Conservation (phyloP, 2,113 vertebrate species). For the Hemiprocne comata region DNA sequence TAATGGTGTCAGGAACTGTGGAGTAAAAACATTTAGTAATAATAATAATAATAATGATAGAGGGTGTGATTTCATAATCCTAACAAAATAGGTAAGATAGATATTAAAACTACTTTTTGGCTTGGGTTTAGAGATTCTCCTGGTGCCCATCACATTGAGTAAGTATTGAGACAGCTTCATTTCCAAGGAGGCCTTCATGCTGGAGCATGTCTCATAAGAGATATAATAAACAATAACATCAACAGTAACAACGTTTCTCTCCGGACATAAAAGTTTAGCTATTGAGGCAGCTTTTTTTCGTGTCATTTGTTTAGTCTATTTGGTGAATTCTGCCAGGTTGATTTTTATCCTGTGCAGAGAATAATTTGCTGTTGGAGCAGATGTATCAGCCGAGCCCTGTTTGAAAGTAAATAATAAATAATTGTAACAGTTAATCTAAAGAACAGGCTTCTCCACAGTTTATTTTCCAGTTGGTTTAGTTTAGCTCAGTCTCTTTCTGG, state of each 20-base stretch:
- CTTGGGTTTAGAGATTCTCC: background rate
- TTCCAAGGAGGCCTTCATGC: background rate
- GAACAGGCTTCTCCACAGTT: background rate
- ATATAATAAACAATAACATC: background rate
- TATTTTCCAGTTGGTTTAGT: background rate
- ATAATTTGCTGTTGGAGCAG: background rate
- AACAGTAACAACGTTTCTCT: background rate
- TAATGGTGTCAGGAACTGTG: background rate
- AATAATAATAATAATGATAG: background rate
- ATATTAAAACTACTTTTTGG: background rate
- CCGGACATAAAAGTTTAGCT: background rate
- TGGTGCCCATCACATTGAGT: background rate
- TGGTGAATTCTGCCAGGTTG: background rate
- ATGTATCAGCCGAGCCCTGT: background rate
- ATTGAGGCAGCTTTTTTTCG: background rate
- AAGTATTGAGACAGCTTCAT: background rate
- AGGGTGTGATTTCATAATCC: slow-evolving; percentile 20
- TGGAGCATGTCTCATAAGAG: background rate
- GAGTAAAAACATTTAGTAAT: slow-evolving; percentile 15
- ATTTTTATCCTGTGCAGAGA: background rate
- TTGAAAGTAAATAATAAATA: slow-evolving; percentile 24
- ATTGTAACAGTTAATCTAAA: slow-evolving; percentile 6
- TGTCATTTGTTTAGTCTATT: slow-evolving; percentile 29
- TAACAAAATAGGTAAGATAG: background rate
- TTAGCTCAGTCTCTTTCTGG: background rate